Conservation (phyloP, 2,888 invertebrate genomes). For the Caenorhabditis imperialis region DNA sequence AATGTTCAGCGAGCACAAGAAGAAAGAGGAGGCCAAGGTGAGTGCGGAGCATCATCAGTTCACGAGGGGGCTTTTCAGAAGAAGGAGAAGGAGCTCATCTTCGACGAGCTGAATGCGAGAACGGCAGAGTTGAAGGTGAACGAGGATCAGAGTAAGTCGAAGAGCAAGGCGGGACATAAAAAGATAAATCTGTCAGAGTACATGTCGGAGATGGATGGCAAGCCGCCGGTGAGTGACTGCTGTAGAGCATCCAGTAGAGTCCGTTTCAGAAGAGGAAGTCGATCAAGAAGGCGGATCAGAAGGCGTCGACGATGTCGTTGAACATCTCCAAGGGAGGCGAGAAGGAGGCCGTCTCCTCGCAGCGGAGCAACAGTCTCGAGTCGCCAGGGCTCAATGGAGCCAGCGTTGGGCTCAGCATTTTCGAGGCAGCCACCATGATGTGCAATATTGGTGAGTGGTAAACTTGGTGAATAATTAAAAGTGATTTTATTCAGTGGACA, state of each 20-base stretch:
- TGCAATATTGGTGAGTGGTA: conserved; percentile 40
- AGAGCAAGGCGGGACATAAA: conserved; percentile 27
- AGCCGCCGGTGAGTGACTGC: conserved; percentile 18
- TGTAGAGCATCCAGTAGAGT: neutral
- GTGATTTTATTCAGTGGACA: conserved; percentile 33
- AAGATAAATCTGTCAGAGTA: conserved; percentile 44
- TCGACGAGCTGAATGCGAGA: conserved; percentile 46
- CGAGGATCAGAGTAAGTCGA: conserved; percentile 30
- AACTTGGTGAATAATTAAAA: neutral
- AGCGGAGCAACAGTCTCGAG: conserved; percentile 42
- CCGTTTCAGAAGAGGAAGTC: conserved; percentile 35
- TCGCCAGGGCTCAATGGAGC: conserved; percentile 13
- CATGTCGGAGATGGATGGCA: conserved; percentile 40
- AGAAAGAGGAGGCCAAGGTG: conserved; percentile 39
- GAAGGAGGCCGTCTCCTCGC: conserved; percentile 27
- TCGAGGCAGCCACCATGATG: conserved; percentile 48
- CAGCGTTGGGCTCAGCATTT: conserved; percentile 33
- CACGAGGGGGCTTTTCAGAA: conserved; percentile 3
- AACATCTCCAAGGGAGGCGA: conserved; percentile 14
- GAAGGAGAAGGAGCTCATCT: conserved; percentile 31
- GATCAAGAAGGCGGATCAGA: conserved; percentile 39
- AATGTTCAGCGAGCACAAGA: conserved; percentile 46
- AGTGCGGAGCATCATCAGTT: neutral
- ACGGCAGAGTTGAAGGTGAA: conserved; percentile 25
- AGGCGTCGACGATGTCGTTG: conserved; percentile 41